Evolutionary conservation across 1,140 invertebrate species (phyloP).

Genomic region (Paralvinella palmiformis): DNA sequence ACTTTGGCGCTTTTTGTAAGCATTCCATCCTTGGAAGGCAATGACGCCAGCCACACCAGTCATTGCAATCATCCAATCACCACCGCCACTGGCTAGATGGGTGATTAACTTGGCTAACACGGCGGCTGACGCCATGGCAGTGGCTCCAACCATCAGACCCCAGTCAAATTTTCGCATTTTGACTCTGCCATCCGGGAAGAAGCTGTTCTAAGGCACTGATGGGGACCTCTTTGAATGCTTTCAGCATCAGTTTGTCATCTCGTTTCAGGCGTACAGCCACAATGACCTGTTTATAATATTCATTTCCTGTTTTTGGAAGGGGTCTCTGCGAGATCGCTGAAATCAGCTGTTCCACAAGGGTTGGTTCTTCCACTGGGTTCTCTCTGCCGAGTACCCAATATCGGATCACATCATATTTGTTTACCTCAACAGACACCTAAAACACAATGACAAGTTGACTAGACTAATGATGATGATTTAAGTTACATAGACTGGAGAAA

Average conservation of each 20-base stretch:
- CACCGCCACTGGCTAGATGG: conserved; percentile 23
- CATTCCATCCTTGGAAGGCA: conserved; percentile 23
- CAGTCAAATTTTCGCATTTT: conserved; percentile 35
- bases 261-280: conserved; percentile 40
- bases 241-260: conserved; percentile 42
- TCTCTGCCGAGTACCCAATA: conserved; percentile 45
- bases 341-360: conserved; percentile 26
- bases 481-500: not conserved
- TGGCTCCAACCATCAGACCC: conserved; percentile 27
- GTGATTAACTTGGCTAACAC: conserved; percentile 35
- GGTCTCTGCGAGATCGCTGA: conserved; percentile 9
- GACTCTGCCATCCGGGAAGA: conserved; percentile 41
- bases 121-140: conserved; percentile 22
- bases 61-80: conserved; percentile 29
- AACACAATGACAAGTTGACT: conserved; percentile 20
- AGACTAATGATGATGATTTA: not conserved
- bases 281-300: conserved; percentile 45
- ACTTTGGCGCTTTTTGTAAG: conserved; percentile 36
- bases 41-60: conserved; percentile 23
- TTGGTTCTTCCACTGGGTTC: conserved; percentile 20
- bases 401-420: conserved; percentile 42
- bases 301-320: conserved; percentile 22
- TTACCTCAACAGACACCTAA: conserved; percentile 39
- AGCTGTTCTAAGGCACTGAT: conserved; percentile 40
- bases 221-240: conserved; percentile 47